Conservation (phyloP, 2,888 invertebrate genomes). For the Lucinisca nassula region DNA sequence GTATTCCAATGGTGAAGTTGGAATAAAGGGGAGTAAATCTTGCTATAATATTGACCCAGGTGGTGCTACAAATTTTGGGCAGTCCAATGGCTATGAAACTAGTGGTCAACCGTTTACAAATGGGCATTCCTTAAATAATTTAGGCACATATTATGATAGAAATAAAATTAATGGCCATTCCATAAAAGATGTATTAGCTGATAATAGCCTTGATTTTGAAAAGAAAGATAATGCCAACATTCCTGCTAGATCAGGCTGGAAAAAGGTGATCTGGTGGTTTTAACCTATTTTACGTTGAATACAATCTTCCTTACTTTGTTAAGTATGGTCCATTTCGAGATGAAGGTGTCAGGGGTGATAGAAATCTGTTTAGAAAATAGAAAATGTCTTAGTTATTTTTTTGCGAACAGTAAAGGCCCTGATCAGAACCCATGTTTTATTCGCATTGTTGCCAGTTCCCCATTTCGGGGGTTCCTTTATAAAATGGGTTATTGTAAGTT, state of each 20-base stretch:
- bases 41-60: not conserved
- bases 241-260: not conserved
- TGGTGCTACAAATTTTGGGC: not conserved
- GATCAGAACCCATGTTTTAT: too few relatives aligned
- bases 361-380: too few relatives aligned
- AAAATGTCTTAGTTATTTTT: too few relatives aligned
- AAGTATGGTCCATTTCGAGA: too few relatives aligned
- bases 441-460: too few relatives aligned
- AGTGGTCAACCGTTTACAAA: not conserved
- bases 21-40: not conserved
- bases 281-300: too few relatives aligned
- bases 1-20: not conserved
- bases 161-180: not conserved
- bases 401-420: too few relatives aligned
- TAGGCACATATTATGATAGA: not conserved
- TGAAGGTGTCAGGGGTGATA: too few relatives aligned
- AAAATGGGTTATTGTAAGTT: too few relatives aligned
- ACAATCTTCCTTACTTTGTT: not conserved
- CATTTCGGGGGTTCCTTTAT: too few relatives aligned
- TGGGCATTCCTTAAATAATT: not conserved
- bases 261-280: not conserved
- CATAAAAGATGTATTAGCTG: not conserved
- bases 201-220: not conserved
- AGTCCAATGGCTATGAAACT: not conserved
- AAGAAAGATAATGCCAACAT: not conserved